These are phyloP conservation scores for Chrysomallon squamiferum DNA, from an alignment of 1,140 invertebrate species.

Conservation along the genomic window DNA sequence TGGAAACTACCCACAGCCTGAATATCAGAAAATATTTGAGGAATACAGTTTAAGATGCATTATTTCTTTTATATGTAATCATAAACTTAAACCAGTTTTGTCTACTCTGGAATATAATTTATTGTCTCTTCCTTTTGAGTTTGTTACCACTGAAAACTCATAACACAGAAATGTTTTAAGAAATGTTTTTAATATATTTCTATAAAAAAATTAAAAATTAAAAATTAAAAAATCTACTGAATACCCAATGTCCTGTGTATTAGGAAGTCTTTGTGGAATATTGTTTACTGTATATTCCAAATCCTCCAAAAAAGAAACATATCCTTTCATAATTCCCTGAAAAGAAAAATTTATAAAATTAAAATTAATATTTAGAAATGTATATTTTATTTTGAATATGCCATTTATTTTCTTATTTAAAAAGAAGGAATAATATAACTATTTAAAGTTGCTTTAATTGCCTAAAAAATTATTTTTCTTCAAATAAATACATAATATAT, in stretches of 20 bases:
- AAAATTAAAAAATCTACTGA: too few relatives aligned
- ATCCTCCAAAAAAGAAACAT: slow-evolving; percentile 8
- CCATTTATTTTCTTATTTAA: neutral
- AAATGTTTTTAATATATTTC: too few relatives aligned
- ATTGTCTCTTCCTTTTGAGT: too few relatives aligned
- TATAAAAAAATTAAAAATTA: too few relatives aligned
- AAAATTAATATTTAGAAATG: neutral
- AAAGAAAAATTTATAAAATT: slow-evolving; percentile 1
- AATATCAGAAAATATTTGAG: too few relatives aligned
- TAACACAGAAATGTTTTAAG: too few relatives aligned
- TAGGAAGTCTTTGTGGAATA: slow-evolving; percentile 19
- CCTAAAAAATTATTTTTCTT: neutral
- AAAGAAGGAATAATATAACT: neutral
- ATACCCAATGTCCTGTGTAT: neutral
- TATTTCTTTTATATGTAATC: too few relatives aligned
- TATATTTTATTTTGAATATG: neutral
- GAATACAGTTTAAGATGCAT: too few relatives aligned
- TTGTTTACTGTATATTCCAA: slow-evolving; percentile 13
- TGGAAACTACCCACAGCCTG: too few relatives aligned
- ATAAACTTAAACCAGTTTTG: too few relatives aligned
- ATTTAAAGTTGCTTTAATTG: neutral
- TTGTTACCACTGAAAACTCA: too few relatives aligned
- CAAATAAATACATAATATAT: neutral
- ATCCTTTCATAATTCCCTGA: slow-evolving; percentile 12
- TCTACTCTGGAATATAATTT: too few relatives aligned